Evolutionary conservation across 2,797 vertebrate species (phyloP).

Genomic region (Phataginus tricuspis): DNA sequence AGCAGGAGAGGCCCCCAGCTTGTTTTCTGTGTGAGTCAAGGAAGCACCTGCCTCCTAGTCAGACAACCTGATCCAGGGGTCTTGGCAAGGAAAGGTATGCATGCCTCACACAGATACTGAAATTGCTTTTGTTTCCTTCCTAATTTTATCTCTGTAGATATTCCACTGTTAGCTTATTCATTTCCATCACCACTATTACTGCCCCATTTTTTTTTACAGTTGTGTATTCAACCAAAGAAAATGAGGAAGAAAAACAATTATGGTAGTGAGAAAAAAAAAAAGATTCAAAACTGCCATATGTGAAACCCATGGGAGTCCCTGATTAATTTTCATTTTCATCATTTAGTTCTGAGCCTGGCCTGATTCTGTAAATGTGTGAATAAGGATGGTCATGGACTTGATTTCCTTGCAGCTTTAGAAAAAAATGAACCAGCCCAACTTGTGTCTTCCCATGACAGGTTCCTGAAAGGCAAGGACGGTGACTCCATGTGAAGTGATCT

Average conservation of each 20-base stretch:
- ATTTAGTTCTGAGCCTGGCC: constrained; percentile 60
- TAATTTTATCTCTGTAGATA: constrained; percentile 53
- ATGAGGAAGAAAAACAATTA: constrained; percentile 76
- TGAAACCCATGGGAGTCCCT: constrained; percentile 60
- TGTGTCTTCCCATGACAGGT: neutral
- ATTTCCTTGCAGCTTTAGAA: constrained; percentile 47
- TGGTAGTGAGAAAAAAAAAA: neutral
- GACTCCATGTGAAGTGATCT: neutral
- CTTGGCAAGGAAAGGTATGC: constrained; percentile 19
- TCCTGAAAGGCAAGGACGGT: neutral
- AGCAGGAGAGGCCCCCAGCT: neutral
- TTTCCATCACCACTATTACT: constrained; percentile 14
- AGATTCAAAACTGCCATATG: constrained; percentile 53
- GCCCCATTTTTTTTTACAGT: neutral
- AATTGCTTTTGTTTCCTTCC: constrained; percentile 67
- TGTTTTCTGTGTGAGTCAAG: constrained; percentile 40
- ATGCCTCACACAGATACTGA: constrained; percentile 16
- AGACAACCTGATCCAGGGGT: neutral
- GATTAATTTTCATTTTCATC: constrained; percentile 73
- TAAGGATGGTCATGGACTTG: constrained; percentile 27
- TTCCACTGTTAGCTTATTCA: constrained; percentile 53
- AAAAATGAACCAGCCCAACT: neutral
- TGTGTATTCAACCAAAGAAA: constrained; percentile 74
- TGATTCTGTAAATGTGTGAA: constrained; percentile 51
- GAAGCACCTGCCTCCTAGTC: constrained; percentile 60